phyloP scores from a whole-genome alignment of 2,113 vertebrate genomes.

The Aegithalos caudatus region DNA sequence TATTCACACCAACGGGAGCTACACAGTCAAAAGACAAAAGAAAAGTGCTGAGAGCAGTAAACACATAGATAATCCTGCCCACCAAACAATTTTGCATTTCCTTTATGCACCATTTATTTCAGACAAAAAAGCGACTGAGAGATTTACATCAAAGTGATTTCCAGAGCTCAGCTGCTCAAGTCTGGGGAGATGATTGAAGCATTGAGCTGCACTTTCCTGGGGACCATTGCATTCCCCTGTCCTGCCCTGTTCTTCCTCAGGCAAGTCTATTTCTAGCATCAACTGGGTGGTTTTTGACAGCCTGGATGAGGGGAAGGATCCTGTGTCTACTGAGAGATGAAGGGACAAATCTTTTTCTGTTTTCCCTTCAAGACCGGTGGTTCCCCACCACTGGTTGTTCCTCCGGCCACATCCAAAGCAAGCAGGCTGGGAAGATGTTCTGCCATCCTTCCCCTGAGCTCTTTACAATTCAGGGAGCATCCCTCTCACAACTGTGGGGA shows the following conservation, averaged over 20 bases:
- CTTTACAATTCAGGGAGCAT: not conserved
- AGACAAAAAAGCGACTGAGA: conserved; percentile 28
- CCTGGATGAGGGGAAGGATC: not conserved
- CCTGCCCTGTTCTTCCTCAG: not conserved
- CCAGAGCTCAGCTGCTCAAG: not conserved
- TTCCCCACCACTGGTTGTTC: too few relatives aligned
- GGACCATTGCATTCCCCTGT: not conserved
- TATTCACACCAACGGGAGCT: not conserved
- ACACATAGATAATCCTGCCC: conserved; percentile 33
- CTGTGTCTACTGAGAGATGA: fast-evolving
- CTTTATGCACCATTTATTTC: conserved; percentile 50
- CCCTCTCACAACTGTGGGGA: fast-evolving
- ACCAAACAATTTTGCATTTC: conserved; percentile 42
- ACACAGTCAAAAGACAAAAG: conserved; percentile 8
- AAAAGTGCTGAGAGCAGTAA: conserved; percentile 33
- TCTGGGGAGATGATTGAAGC: not conserved
- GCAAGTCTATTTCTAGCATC: not conserved
- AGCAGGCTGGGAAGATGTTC: not conserved
- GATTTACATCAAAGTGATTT: conserved; percentile 33
- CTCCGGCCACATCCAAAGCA: not conserved
- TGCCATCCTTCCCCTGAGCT: not conserved
- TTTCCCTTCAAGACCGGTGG: not conserved
- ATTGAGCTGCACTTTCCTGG: not conserved
- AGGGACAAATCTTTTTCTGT: not conserved
- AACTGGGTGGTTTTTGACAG: not conserved